phyloP scores from a whole-genome alignment of 2,888 invertebrate species.

The Adelognathus sp. region DNA sequence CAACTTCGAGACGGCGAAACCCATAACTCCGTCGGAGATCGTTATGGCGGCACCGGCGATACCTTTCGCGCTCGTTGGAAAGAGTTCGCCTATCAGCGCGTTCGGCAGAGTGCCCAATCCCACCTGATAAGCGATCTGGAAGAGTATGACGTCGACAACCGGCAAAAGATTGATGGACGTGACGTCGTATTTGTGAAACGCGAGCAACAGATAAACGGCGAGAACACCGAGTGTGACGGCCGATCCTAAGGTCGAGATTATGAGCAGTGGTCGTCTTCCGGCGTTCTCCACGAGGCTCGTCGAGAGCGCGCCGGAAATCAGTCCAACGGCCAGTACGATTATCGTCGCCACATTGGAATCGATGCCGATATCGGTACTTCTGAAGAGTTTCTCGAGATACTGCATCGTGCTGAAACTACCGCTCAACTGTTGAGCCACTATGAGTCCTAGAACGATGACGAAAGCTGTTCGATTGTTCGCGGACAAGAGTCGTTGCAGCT shows the following conservation, averaged over 20 bases:
- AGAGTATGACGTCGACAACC: slow-evolving; percentile 73
- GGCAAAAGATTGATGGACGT: slow-evolving; percentile 72
- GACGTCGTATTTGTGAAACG: slow-evolving; percentile 64
- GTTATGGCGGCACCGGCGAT: slow-evolving; percentile 75
- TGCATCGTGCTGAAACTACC: slow-evolving; percentile 78
- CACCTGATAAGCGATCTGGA: slow-evolving; percentile 75
- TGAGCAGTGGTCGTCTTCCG: slow-evolving; percentile 81
- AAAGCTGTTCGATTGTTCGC: slow-evolving; percentile 72
- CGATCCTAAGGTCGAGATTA: slow-evolving; percentile 80
- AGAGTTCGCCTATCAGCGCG: slow-evolving; percentile 76
- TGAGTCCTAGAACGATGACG: slow-evolving; percentile 72
- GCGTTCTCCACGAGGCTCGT: slow-evolving; percentile 80
- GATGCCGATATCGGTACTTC: slow-evolving; percentile 68
- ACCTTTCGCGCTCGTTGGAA: slow-evolving; percentile 77
- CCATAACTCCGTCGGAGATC: slow-evolving; percentile 75
- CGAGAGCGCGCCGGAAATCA: slow-evolving; percentile 75
- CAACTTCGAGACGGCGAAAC: slow-evolving; percentile 75
- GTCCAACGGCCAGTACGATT: slow-evolving; percentile 81
- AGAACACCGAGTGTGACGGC: slow-evolving; percentile 70
- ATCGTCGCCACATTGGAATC: slow-evolving; percentile 79
- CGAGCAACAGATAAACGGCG: slow-evolving; percentile 71
- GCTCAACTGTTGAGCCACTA: slow-evolving; percentile 78
- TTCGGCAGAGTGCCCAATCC: slow-evolving; percentile 78
- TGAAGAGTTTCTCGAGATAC: slow-evolving; percentile 73
- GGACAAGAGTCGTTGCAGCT: slow-evolving; percentile 63